A percentile compares a stretch with the other conserved stretches of the same genome.
Evolutionary conservation across 30 jellyfish, hydroid and myxozoan species (phyloP).

Genomic region (Hydractinia echinata): DNA sequence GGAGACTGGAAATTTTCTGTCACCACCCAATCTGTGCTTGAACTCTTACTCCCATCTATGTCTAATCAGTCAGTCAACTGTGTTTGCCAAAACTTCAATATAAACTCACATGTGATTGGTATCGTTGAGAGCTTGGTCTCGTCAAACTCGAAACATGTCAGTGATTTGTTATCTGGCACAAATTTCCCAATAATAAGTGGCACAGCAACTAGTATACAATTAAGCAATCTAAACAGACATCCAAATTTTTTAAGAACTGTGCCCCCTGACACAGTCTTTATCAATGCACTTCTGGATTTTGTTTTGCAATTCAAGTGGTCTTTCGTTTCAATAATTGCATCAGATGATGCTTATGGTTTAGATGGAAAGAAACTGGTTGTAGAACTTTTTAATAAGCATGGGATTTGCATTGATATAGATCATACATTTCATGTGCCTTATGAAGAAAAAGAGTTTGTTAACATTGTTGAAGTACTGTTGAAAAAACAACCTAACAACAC

Average conservation of each 20-base stretch:
- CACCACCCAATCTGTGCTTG: background rate
- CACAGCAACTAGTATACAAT: constrained; percentile 56
- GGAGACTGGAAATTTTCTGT: constrained; percentile 9
- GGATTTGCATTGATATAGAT: constrained; percentile 63
- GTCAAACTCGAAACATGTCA: background rate
- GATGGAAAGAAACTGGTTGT: constrained; percentile 51
- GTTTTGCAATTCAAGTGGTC: constrained; percentile 45
- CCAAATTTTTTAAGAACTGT: constrained; percentile 70
- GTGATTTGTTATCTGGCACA: constrained; percentile 16
- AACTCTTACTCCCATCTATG: background rate
- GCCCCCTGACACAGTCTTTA: constrained; percentile 56
- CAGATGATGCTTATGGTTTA: constrained; percentile 83
- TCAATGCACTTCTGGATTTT: constrained; percentile 38
- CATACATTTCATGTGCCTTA: constrained; percentile 28
- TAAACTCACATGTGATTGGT: too few relatives aligned
- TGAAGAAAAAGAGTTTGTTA: background rate
- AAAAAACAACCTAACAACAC: background rate
- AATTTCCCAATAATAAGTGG: constrained; percentile 66
- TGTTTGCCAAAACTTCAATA: too few relatives aligned
- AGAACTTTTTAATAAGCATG: background rate
- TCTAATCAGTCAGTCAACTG: too few relatives aligned
- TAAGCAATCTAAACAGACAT: constrained; percentile 48
- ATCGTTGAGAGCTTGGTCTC: background rate
- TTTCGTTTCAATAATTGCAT: constrained; percentile 47
- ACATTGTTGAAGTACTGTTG: background rate